A percentile compares a stretch with the other conserved stretches of the same genome.
Conservation (phyloP, 2,888 invertebrate species). For the Tillus elongatus region DNA sequence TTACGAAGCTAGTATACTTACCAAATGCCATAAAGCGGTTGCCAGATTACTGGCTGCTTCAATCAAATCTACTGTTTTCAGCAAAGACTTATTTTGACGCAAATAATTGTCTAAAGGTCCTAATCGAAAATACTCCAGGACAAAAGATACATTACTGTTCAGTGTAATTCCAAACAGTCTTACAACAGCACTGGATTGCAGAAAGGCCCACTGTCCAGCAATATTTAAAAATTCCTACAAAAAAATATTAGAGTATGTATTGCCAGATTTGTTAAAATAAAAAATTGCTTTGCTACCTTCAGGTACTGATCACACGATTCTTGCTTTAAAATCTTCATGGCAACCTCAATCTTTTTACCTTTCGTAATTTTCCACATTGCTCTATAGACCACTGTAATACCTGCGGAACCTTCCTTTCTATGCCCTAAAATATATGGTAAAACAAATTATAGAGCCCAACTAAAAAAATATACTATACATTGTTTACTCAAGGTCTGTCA, state of each 20-base stretch:
- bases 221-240: conserved; percentile 67
- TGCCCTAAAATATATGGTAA: conserved; percentile 49
- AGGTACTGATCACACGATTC: conserved; percentile 53
- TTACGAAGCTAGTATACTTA: no score
- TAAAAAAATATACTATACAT: no score
- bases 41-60: conserved; percentile 76
- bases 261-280: conserved; percentile 3
- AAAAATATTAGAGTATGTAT: no score
- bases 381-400: conserved; percentile 58
- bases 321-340: conserved; percentile 67
- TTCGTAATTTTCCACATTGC: conserved; percentile 71
- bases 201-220: conserved; percentile 68
- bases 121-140: conserved; percentile 68
- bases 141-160: conserved; percentile 67
- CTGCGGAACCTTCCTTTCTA: conserved; percentile 52
- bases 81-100: conserved; percentile 40
- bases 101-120: conserved; percentile 72
- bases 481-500: no score
- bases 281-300: conserved; percentile 43
- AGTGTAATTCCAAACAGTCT: conserved; percentile 70
- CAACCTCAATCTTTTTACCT: conserved; percentile 67
- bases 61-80: conserved; percentile 63
- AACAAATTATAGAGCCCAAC: no score
- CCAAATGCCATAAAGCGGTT: conserved; percentile 78
- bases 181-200: conserved; percentile 68